These are phyloP conservation scores for Naso thynnoides DNA, from an alignment of 2,797 vertebrate genomes.

Conservation along the genomic window DNA sequence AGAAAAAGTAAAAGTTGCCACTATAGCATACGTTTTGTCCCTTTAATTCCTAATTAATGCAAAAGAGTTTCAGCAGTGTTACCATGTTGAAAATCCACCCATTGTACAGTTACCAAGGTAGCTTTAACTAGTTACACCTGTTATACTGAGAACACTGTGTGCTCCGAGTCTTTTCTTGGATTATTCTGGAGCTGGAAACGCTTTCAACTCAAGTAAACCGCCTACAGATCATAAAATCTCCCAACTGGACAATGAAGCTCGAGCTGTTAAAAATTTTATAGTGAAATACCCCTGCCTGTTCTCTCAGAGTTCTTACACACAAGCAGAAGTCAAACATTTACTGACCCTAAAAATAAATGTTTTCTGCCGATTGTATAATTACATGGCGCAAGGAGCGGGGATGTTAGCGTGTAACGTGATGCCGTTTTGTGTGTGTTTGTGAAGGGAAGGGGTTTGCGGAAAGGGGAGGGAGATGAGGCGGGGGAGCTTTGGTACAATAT, in stretches of 20 bases:
- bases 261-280: constrained; percentile 79
- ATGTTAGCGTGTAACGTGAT: constrained; percentile 80
- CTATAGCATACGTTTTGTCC: neutral
- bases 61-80: constrained; percentile 5
- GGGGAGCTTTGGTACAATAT: constrained; percentile 79
- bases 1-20: neutral
- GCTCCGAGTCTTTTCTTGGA: constrained; percentile 46
- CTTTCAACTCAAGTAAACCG: constrained; percentile 66
- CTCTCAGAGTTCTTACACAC: constrained; percentile 46
- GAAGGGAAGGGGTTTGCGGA: constrained; percentile 84
- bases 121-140: constrained; percentile 70
- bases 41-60: constrained; percentile 17
- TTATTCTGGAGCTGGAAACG: constrained; percentile 54
- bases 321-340: constrained; percentile 81
- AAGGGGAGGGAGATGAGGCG: constrained; percentile 73
- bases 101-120: constrained; percentile 18
- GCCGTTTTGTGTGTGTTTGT: constrained; percentile 81
- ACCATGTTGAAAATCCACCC: neutral
- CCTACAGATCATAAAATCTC: constrained; percentile 72
- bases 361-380: constrained; percentile 83
- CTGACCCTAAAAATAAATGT: constrained; percentile 85
- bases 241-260: constrained; percentile 76
- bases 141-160: constrained; percentile 49
- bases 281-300: constrained; percentile 74
- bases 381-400: constrained; percentile 64